Conservation (phyloP, 1,140 invertebrate genomes). For the Leptonema lineaticorne region DNA sequence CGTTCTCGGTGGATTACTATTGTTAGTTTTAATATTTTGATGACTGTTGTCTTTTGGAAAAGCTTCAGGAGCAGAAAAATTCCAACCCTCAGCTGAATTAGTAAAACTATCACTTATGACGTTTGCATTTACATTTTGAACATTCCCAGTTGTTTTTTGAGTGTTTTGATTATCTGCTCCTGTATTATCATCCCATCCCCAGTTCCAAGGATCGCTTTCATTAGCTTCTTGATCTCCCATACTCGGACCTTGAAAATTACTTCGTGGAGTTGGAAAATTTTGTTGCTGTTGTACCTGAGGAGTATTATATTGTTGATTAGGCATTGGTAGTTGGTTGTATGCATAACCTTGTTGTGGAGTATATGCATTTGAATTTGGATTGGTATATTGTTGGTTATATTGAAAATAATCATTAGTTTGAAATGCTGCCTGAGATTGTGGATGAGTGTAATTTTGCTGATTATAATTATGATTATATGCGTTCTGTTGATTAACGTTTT, state of each 20-base stretch:
- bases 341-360: slow-evolving; percentile 44
- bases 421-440: not conserved
- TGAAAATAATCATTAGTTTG: slow-evolving; percentile 35
- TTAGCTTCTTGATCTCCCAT: slow-evolving; percentile 42
- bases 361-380: slow-evolving; percentile 40
- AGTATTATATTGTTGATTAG: slow-evolving; percentile 43
- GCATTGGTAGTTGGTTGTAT: slow-evolving; percentile 47
- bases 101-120: slow-evolving; percentile 54
- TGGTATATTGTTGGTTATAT: slow-evolving; percentile 29
- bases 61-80: slow-evolving; percentile 50
- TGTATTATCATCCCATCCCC: slow-evolving; percentile 53
- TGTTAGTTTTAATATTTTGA: slow-evolving; percentile 4
- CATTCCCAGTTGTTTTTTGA: slow-evolving; percentile 34
- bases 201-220: slow-evolving; percentile 52
- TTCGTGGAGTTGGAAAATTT: slow-evolving; percentile 43
- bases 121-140: slow-evolving; percentile 50
- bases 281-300: slow-evolving; percentile 46
- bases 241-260: slow-evolving; percentile 35
- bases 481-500: slow-evolving; percentile 21
- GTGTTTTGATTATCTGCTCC: slow-evolving; percentile 46
- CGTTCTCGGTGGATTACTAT: not conserved
- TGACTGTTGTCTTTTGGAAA: slow-evolving; percentile 22
- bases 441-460: slow-evolving; percentile 18
- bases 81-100: slow-evolving; percentile 49
- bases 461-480: slow-evolving; percentile 12